Conservation (phyloP, 2,797 vertebrate genomes). For the Melanotaenia maccullochi region DNA sequence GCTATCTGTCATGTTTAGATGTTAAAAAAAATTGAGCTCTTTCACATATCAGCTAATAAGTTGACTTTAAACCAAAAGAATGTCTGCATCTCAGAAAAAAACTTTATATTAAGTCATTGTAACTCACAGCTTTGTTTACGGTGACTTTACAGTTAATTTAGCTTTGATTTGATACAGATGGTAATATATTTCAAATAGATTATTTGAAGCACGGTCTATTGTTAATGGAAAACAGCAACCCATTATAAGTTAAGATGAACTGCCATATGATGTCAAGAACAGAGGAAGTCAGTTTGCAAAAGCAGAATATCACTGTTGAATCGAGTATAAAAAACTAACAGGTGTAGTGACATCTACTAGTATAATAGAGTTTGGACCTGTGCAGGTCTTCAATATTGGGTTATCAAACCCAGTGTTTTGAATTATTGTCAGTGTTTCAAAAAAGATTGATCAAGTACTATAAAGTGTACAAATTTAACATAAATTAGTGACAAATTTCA, state of each 20-base stretch:
- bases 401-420: background rate
- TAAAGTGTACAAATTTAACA: too few species aligned
- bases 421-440: too few species aligned
- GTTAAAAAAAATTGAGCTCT: background rate
- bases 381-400: background rate
- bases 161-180: background rate
- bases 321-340: background rate
- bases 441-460: too few species aligned
- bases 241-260: background rate
- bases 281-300: background rate
- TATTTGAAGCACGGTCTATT: background rate
- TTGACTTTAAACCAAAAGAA: background rate
- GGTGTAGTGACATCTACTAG: too few species aligned
- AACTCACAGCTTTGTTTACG: background rate
- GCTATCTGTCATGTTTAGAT: background rate
- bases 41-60: background rate
- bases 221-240: background rate
- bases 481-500: too few species aligned
- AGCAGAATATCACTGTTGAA: background rate
- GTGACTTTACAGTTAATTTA: background rate
- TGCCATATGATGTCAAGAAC: background rate
- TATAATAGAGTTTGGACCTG: conserved; percentile 9
- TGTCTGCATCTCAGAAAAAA: background rate
- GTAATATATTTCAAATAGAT: background rate
- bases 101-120: background rate